Percentiles rank a stretch among this genome's conserved stretches.
Conservation (phyloP, 2,113 vertebrate genomes). For the Aptenodytes patagonicus region DNA sequence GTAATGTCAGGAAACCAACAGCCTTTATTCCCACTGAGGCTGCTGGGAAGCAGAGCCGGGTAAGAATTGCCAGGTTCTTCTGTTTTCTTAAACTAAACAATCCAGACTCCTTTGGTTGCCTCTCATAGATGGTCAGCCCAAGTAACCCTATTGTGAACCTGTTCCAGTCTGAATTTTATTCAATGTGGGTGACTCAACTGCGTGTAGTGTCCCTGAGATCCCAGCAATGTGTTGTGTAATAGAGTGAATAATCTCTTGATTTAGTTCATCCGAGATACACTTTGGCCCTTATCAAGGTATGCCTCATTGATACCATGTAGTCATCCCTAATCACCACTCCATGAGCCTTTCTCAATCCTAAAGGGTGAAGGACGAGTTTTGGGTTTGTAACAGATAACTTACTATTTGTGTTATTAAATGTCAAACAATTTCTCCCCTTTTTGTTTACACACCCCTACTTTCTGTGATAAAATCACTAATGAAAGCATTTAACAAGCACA, state of each 20-base stretch:
- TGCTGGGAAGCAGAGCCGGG: conserved; percentile 46
- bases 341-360: background rate
- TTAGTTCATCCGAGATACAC: background rate
- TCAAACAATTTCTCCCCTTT: background rate
- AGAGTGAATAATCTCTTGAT: background rate
- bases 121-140: background rate
- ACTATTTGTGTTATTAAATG: background rate
- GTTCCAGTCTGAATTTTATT: background rate
- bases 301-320: background rate
- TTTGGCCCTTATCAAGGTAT: conserved; percentile 1
- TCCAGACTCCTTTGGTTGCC: conserved; percentile 3
- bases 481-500: background rate
- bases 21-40: conserved; percentile 49
- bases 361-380: background rate
- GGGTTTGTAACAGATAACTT: background rate
- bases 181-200: background rate
- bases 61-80: conserved; percentile 55
- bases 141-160: conserved; percentile 17
- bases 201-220: background rate
- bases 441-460: background rate
- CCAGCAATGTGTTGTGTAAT: background rate
- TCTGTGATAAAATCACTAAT: conserved; percentile 8
- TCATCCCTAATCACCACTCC: background rate
- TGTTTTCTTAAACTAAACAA: conserved; percentile 58
- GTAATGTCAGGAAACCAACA: conserved; percentile 47